phyloP scores from a whole-genome alignment of 2,113 vertebrate species.

The Melanocharis versteri region DNA sequence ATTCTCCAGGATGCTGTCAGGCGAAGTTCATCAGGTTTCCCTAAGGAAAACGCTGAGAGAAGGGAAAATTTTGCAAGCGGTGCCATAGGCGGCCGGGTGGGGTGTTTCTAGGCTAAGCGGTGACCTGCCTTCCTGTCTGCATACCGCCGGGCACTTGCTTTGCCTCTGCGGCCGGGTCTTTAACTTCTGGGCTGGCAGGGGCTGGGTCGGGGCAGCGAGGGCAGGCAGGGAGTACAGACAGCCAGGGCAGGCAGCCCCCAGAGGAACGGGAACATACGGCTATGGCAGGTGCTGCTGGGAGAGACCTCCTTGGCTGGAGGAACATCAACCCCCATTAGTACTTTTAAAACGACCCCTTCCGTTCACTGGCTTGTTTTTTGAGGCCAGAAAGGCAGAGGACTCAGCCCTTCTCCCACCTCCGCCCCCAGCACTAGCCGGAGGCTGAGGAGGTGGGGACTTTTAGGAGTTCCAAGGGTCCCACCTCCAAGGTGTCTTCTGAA shows the following conservation, averaged over 20 bases:
- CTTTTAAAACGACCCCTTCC: not conserved
- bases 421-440: not conserved
- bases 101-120: not conserved
- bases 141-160: not conserved
- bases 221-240: not conserved
- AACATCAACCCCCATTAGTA: not conserved
- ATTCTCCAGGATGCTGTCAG: not conserved
- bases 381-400: not conserved
- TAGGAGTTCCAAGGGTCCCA: not conserved
- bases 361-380: not conserved
- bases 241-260: not conserved
- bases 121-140: not conserved
- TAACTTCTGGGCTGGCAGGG: not conserved
- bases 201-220: not conserved
- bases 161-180: not conserved
- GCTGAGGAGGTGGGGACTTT: not conserved
- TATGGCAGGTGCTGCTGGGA: not conserved
- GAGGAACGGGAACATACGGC: too few relatives aligned
- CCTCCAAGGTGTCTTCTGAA: not conserved
- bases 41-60: not conserved
- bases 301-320: not conserved
- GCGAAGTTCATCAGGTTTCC: not conserved
- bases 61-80: not conserved
- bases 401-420: not conserved
- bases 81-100: not conserved